Evolutionary conservation across 1,140 invertebrate species (phyloP).

Genomic region (Conus ventricosus): DNA sequence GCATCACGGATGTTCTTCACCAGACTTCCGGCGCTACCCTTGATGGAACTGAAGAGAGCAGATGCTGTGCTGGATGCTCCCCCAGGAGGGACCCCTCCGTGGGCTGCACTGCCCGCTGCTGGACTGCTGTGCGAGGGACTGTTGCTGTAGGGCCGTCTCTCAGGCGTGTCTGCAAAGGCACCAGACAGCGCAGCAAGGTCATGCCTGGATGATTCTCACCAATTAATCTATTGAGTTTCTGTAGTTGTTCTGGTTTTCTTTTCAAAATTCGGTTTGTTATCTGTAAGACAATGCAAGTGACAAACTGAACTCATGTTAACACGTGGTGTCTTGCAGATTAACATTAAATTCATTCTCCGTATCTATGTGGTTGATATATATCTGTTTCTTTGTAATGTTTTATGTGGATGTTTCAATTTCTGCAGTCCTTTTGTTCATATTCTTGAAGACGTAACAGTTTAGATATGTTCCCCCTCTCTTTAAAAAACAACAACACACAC

Average conservation of each 20-base stretch:
- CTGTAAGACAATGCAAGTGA: too few relatives aligned
- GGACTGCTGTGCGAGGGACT: slow-evolving; percentile 28
- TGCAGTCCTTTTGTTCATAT: too few relatives aligned
- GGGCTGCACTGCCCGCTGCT: background rate
- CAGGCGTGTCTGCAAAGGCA: slow-evolving; percentile 38
- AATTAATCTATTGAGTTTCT: background rate
- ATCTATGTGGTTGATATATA: too few relatives aligned
- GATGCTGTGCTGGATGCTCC: slow-evolving; percentile 42
- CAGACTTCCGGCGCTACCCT: slow-evolving; percentile 70
- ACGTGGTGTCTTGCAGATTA: too few relatives aligned
- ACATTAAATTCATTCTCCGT: too few relatives aligned
- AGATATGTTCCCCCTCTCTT: too few relatives aligned
- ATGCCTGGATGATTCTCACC: background rate
- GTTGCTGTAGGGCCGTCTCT: slow-evolving; percentile 38
- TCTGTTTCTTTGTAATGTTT: too few relatives aligned
- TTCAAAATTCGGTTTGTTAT: background rate
- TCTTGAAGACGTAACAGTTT: too few relatives aligned
- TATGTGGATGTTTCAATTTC: too few relatives aligned
- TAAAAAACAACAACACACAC: too few relatives aligned
- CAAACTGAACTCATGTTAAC: too few relatives aligned
- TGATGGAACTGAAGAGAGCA: slow-evolving; percentile 69
- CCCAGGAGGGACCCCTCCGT: slow-evolving; percentile 26
- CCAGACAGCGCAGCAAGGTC: background rate
- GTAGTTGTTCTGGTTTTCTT: background rate
- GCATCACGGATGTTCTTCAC: slow-evolving; percentile 97